phyloP scores from a whole-genome alignment of 2,113 vertebrate species.

The Tragelaphus scriptus region DNA sequence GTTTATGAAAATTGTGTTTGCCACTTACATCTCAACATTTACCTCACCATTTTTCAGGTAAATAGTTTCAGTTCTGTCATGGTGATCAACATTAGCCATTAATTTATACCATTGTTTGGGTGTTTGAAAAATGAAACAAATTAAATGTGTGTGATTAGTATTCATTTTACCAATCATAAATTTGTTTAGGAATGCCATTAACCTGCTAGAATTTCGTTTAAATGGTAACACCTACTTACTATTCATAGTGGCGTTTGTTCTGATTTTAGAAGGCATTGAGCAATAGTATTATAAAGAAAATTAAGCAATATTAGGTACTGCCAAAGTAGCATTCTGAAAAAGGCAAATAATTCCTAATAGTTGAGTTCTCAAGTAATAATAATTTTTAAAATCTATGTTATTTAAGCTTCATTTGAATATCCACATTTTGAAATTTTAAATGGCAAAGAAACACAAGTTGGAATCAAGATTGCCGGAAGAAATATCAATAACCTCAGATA shows the following conservation, averaged over 20 bases:
- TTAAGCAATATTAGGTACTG: not conserved
- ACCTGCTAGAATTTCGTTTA: slow-evolving; percentile 34
- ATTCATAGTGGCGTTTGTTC: slow-evolving; percentile 3
- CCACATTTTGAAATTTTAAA: not conserved
- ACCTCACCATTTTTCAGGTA: slow-evolving; percentile 22
- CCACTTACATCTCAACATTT: slow-evolving; percentile 23
- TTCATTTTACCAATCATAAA: slow-evolving; percentile 39
- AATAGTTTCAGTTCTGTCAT: slow-evolving; percentile 52
- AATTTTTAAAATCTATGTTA: not conserved
- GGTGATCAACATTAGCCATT: slow-evolving; percentile 13
- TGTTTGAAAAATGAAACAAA: slow-evolving; percentile 39
- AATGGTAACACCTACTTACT: not conserved
- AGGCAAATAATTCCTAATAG: not conserved
- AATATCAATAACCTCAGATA: too few species aligned
- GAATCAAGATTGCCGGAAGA: too few species aligned
- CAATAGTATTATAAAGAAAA: not conserved
- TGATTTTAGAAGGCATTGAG: slow-evolving; percentile 36
- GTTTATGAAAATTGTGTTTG: slow-evolving; percentile 21
- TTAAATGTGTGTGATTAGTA: slow-evolving; percentile 29
- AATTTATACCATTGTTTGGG: slow-evolving; percentile 37
- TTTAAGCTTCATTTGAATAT: not conserved
- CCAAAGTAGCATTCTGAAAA: not conserved
- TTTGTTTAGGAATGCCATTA: slow-evolving; percentile 37
- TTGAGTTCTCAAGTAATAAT: not conserved
- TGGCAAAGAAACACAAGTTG: too few species aligned